Base-by-base conservation (phyloP, 2,797 vertebrate species). In the Hipposideros larvatus region DNA sequence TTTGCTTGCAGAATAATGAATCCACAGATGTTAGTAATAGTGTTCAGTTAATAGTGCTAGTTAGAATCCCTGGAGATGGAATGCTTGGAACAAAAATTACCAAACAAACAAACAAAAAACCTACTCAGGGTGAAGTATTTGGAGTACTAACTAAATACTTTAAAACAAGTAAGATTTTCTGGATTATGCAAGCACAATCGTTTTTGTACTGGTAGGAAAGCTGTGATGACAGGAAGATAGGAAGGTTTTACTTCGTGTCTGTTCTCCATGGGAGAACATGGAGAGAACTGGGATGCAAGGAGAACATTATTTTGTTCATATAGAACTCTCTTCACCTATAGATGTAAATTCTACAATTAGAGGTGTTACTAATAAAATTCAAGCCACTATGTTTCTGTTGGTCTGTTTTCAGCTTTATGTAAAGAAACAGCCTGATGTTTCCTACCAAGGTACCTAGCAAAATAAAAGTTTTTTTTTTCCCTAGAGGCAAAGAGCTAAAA, bases 111-210 rank as follows among this genome's bases (percentile, higher is more conserved):
- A 53, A 18, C 16, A 53, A 53, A 53, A 53, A 48, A 48, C 51
- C 51, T 53, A 43, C 11, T 85, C 34, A 80, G 41, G 48, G 71
- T 59, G 21, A 75, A 71, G 22, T 70, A 57, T 43, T 55, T 75
- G 22, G 26, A 92, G 43, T 4, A 93, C 11, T 66, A 63, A 65
- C 46, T 74, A 90, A 63, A 63, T 19, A 34, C 15, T 74, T 85
- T 77, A 90, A 86, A 88, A 89, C 51, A 77, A 66, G 41, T 15
- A 65, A 71, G 41, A 48, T 24, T 68, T 96, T 92, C 26, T 74
- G 63, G 55, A 37, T 57, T 28, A 79, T n/a, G n/a, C 59, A 84
- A 84, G 37, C 16, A 43, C 13, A 78, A 15, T 0, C 0, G 34
- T 55, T 48, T 79, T 53, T 48, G 26, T 65, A 21, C 24, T 37